Base-by-base conservation (phyloP, 1,140 invertebrate genomes). In the Panagrolaimus sp. region DNA sequence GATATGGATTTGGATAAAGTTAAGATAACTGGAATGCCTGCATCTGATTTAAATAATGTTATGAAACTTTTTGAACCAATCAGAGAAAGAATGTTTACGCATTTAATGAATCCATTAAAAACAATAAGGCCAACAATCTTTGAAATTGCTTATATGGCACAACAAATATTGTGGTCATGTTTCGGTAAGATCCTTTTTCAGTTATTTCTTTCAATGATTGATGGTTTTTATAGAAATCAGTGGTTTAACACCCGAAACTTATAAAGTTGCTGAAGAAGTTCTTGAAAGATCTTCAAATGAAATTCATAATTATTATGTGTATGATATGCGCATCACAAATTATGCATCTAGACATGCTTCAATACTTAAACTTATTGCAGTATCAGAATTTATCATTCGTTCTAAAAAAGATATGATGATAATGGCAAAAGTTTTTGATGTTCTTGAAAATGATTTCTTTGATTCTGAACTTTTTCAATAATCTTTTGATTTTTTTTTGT, bases 231-330 rank as follows among this genome's bases (percentile, higher is more conserved):
- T 16, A 57, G 51, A 57, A 20, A 27, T 57, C 11, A 57, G 27
- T 27, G 51, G 51, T 11, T 11, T 57, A n/a, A 57, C 51, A n/a
- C 7, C n/a, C 0, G 51, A 57, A 57, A 57, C 51, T 0, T 27
- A 57, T 16, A 57, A 16, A 57, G 8, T 25, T 5, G 51, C 51
- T 0, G 51, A 57, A 57, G 51, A 57, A 57, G 20, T 57, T 57
- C 51, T n/a, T 5, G 51, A 57, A 57, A 20, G n/a, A 57, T 25
- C 5, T 1, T 13, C 51, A 4, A 27, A 20, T 8, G 51, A 57
- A 57, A 57, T 57, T 20, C 51, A 57, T 27, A 57, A 27, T 20
- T 57, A 57, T 20, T 57, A 57, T 27, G n/a, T 57, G 3, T 57
- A 57, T 20, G 13, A 57, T 25, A 57, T 57, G 51, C 20, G 27